These are phyloP conservation scores for Saxicola maurus DNA, from an alignment of 2,797 vertebrate species.

Conservation along the genomic window DNA sequence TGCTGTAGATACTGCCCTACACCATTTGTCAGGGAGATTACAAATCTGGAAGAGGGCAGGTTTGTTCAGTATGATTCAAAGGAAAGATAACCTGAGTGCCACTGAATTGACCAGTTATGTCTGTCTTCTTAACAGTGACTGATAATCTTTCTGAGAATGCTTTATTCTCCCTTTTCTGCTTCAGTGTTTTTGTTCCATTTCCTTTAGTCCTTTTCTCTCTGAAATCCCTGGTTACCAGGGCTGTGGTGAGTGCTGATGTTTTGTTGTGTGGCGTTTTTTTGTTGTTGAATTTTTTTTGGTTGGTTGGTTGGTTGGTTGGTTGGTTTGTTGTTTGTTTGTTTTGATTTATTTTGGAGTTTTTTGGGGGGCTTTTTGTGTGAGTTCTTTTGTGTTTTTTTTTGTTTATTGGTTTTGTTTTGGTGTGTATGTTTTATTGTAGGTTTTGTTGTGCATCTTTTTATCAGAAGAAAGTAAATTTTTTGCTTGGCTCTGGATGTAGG, in stretches of 20 bases:
- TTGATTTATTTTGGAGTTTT: background rate
- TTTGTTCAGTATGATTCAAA: background rate
- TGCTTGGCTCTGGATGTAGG: background rate
- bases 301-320: background rate
- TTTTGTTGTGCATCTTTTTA: background rate
- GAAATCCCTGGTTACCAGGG: background rate
- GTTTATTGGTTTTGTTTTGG: background rate
- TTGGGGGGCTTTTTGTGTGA: background rate
- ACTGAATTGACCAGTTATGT: background rate
- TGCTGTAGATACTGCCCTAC: background rate
- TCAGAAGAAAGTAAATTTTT: background rate
- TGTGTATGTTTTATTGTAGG: background rate
- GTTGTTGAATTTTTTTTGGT: background rate
- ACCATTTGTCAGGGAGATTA: background rate
- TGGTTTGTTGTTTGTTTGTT: background rate
- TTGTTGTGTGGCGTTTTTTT: background rate
- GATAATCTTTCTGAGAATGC: background rate
- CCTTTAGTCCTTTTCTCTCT: background rate
- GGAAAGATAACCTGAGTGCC: background rate
- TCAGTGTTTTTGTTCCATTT: background rate
- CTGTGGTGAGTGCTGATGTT: background rate
- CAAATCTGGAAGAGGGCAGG: background rate
- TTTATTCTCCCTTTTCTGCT: background rate
- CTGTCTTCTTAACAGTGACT: background rate
- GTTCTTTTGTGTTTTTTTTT: too few species aligned